Conservation (phyloP, 2,888 invertebrate species). For the Patella pellucida region DNA sequence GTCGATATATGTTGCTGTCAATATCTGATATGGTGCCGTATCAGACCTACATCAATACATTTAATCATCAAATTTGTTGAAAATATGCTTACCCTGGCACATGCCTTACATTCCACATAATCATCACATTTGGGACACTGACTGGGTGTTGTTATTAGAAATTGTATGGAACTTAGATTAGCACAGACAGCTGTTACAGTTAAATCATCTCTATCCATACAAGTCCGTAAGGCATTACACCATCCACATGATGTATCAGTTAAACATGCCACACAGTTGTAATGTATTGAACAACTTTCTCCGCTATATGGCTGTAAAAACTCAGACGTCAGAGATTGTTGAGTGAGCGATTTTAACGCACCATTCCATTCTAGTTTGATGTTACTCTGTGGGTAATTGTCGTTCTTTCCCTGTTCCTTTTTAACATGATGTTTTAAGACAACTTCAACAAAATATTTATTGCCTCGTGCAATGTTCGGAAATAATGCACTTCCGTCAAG, state of each 20-base stretch:
- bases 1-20: no score
- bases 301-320: conserved; percentile 86
- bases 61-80: no score
- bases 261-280: conserved; percentile 88
- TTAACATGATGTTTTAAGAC: conserved; percentile 18
- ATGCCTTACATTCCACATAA: conserved; percentile 88
- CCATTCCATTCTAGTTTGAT: conserved; percentile 58
- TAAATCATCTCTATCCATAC: conserved; percentile 7
- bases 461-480: conserved; percentile 48
- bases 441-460: conserved; percentile 61
- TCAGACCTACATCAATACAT: no score
- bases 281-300: conserved; percentile 78
- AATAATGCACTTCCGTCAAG: conserved; percentile 46
- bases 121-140: conserved; percentile 91
- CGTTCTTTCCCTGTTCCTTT: conserved; percentile 25
- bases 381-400: conserved; percentile 37
- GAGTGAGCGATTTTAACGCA: conserved; percentile 26
- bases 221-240: conserved; percentile 77
- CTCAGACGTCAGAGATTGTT: conserved; percentile 57
- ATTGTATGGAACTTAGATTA: conserved; percentile 62
- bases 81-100: conserved; percentile 79
- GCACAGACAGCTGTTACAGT: neutral
- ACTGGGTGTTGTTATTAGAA: conserved; percentile 84
- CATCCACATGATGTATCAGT: conserved; percentile 92
- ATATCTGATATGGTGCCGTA: no score